phyloP scores from a whole-genome alignment of 2,888 invertebrate genomes.

The Clusia tigrina region DNA sequence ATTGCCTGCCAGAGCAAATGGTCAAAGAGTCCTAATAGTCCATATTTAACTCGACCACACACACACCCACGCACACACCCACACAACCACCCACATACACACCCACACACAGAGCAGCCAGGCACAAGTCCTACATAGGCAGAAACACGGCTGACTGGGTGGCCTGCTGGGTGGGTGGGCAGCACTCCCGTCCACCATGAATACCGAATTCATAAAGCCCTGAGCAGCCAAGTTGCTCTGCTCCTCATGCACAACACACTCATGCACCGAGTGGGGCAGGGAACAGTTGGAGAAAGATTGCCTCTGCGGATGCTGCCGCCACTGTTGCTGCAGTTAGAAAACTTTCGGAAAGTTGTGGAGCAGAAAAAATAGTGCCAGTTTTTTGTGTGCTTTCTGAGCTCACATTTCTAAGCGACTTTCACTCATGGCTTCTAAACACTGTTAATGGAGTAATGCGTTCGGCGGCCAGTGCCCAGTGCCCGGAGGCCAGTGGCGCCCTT shows the following conservation, averaged over 20 bases:
- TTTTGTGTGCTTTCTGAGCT: too few species aligned
- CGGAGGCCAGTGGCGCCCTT: background rate
- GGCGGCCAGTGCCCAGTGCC: background rate
- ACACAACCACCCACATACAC: background rate
- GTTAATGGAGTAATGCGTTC: constrained; percentile 6
- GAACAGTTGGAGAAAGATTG: too few species aligned
- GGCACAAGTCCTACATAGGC: background rate
- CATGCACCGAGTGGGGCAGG: too few species aligned
- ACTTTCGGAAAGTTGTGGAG: too few species aligned
- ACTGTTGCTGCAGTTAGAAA: background rate
- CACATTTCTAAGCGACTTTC: too few species aligned
- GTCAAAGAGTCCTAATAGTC: constrained; percentile 12
- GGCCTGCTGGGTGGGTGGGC: background rate
- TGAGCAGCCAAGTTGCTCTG: background rate
- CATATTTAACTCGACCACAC: constrained; percentile 26
- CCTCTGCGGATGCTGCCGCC: background rate
- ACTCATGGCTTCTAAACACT: constrained; percentile 2
- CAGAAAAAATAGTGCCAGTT: background rate
- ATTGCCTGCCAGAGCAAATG: constrained; percentile 2
- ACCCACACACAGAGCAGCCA: background rate
- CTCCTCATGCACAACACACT: too few species aligned
- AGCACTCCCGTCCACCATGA: background rate
- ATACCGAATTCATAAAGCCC: constrained; percentile 6
- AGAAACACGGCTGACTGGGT: background rate
- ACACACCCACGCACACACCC: background rate